Percentiles rank a stretch among this genome's conserved stretches.
Evolutionary conservation across 2,113 vertebrate species (phyloP).

Genomic region (Smithornis capensis): DNA sequence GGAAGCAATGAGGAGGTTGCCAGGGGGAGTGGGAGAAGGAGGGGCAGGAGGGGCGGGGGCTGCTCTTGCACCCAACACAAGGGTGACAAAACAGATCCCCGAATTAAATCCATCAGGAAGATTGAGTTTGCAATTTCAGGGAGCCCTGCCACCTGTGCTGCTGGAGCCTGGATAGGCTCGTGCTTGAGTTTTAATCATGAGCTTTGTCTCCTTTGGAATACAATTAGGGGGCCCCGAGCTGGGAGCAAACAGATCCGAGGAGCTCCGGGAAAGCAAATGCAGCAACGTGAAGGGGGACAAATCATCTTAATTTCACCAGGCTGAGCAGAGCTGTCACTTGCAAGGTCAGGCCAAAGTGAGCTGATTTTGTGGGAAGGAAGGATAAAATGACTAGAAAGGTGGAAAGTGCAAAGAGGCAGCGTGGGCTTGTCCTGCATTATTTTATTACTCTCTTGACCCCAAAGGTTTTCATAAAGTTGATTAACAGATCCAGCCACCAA

Average conservation of each 20-base stretch:
- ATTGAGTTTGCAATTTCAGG: neutral
- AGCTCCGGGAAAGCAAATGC: neutral
- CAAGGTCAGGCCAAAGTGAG: constrained; percentile 5
- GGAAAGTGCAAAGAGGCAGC: neutral
- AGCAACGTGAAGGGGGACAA: neutral
- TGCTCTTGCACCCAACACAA: neutral
- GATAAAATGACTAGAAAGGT: neutral
- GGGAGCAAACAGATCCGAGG: neutral
- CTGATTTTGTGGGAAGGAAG: neutral
- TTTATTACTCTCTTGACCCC: neutral
- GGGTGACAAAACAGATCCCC: neutral
- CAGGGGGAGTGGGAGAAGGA: neutral
- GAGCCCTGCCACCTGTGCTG: neutral
- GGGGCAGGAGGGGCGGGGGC: neutral
- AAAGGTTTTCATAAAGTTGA: neutral
- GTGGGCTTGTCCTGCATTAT: neutral
- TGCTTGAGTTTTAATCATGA: neutral
- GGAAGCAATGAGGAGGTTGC: constrained; percentile 25
- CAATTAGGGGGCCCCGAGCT: neutral
- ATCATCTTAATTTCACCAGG: neutral
- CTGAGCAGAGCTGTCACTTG: neutral
- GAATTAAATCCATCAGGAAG: neutral
- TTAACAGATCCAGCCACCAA: neutral
- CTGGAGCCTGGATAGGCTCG: neutral
- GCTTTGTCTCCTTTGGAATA: neutral